Conservation (phyloP, 2,797 vertebrate species). For the Megaceryle alcyon region DNA sequence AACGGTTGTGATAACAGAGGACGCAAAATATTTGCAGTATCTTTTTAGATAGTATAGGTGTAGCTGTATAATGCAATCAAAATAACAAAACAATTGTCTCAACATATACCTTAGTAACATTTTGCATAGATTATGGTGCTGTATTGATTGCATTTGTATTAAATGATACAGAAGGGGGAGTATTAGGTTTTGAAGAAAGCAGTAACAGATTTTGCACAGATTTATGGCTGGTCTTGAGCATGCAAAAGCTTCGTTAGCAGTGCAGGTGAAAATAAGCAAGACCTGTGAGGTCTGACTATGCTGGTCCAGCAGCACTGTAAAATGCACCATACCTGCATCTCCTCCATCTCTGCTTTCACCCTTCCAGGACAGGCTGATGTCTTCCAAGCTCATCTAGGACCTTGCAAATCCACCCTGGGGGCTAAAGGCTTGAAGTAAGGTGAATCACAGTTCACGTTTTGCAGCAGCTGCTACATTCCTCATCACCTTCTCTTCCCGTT, state of each 20-base stretch:
- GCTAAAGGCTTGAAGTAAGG: background rate
- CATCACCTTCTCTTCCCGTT: background rate
- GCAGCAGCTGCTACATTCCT: background rate
- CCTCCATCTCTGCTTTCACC: background rate
- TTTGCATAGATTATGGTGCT: background rate
- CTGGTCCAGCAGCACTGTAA: background rate
- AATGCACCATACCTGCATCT: background rate
- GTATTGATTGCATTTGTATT: background rate
- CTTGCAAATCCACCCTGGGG: background rate
- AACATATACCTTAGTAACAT: background rate
- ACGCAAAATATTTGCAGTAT: background rate
- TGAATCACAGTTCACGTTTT: background rate
- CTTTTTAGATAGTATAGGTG: background rate
- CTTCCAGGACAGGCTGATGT: background rate
- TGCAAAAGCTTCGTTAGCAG: background rate
- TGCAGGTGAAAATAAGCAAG: background rate
- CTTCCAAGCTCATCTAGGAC: background rate
- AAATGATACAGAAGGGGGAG: background rate
- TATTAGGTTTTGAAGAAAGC: background rate
- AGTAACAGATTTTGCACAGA: background rate
- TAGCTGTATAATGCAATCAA: background rate
- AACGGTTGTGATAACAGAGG: fast-evolving
- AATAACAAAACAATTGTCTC: background rate
- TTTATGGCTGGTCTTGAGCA: background rate
- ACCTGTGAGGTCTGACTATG: background rate